Conservation (phyloP, 2,797 vertebrate species). For the Sphenodon punctatus region DNA sequence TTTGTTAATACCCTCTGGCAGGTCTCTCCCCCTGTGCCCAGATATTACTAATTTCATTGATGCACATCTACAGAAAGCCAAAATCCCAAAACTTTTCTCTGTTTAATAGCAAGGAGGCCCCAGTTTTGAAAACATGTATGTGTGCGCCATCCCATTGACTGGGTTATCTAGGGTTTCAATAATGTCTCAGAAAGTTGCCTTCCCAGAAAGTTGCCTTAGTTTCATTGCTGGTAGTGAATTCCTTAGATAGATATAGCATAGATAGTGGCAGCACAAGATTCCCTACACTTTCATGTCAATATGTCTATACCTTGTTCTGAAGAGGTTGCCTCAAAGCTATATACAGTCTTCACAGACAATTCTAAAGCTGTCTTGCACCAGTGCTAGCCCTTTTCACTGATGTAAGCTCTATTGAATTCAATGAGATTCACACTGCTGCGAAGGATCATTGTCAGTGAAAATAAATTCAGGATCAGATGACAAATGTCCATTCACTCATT, state of each 20-base stretch:
- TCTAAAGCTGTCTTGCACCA: too few relatives aligned
- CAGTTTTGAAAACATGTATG: too few relatives aligned
- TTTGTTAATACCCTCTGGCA: not conserved
- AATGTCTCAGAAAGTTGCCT: too few relatives aligned
- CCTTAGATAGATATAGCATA: not conserved
- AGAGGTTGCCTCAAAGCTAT: not conserved
- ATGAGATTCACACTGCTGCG: too few relatives aligned
- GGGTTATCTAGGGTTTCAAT: too few relatives aligned
- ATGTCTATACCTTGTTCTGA: not conserved
- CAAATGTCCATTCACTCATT: not conserved
- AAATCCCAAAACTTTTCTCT: not conserved
- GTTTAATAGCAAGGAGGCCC: too few relatives aligned
- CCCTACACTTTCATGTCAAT: not conserved
- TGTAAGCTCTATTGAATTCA: too few relatives aligned
- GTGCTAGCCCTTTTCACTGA: too few relatives aligned
- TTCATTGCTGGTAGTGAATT: not conserved
- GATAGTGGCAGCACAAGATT: accelerated
- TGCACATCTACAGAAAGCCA: not conserved
- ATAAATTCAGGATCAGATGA: too few relatives aligned
- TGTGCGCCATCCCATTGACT: too few relatives aligned
- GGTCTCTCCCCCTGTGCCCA: not conserved
- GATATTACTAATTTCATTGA: not conserved
- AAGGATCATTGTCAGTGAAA: too few relatives aligned
- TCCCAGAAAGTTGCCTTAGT: not conserved
- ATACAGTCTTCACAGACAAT: not conserved